phyloP scores from a whole-genome alignment of 2,888 invertebrate species.

The Mesorhabditis spiculigera region DNA sequence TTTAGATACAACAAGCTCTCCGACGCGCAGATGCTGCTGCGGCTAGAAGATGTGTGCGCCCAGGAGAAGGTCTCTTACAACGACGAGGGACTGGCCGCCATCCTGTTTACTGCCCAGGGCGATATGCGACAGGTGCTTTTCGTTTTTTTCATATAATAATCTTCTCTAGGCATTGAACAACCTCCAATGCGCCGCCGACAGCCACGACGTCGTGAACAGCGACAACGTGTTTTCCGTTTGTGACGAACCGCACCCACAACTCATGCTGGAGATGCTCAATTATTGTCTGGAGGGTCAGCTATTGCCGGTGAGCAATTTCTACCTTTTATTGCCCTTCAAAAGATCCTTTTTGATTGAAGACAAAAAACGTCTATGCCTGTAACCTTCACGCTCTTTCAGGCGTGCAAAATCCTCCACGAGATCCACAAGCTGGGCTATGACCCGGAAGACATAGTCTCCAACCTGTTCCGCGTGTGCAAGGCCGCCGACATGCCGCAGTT shows the following conservation, averaged over 20 bases:
- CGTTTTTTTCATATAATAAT: no score
- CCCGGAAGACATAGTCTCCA: slow-evolving; percentile 90
- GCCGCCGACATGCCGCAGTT: slow-evolving; percentile 76
- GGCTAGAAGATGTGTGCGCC: slow-evolving; percentile 70
- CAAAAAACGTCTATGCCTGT: no score
- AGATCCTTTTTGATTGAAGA: no score
- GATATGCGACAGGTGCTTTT: slow-evolving; percentile 81
- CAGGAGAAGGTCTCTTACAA: slow-evolving; percentile 70
- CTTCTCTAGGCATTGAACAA: slow-evolving; percentile 78
- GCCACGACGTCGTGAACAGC: slow-evolving; percentile 83
- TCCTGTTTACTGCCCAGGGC: slow-evolving; percentile 96
- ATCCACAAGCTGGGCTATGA: slow-evolving; percentile 90
- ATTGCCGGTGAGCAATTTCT: slow-evolving; percentile 33
- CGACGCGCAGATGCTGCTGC: slow-evolving; percentile 84
- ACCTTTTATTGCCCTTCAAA: no score
- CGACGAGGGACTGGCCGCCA: slow-evolving; percentile 88
- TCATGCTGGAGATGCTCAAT: slow-evolving; percentile 85
- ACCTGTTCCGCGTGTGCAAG: slow-evolving; percentile 89
- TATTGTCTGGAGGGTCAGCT: slow-evolving; percentile 73
- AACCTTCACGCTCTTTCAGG: slow-evolving; percentile 18
- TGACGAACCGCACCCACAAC: slow-evolving; percentile 94
- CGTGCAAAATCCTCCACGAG: slow-evolving; percentile 69
- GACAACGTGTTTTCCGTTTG: slow-evolving; percentile 88
- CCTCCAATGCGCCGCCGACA: slow-evolving; percentile 87
- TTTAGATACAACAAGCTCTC: slow-evolving; percentile 78